Evolutionary conservation across 2,113 vertebrate species (phyloP).

Genomic region (Pteronura brasiliensis): DNA sequence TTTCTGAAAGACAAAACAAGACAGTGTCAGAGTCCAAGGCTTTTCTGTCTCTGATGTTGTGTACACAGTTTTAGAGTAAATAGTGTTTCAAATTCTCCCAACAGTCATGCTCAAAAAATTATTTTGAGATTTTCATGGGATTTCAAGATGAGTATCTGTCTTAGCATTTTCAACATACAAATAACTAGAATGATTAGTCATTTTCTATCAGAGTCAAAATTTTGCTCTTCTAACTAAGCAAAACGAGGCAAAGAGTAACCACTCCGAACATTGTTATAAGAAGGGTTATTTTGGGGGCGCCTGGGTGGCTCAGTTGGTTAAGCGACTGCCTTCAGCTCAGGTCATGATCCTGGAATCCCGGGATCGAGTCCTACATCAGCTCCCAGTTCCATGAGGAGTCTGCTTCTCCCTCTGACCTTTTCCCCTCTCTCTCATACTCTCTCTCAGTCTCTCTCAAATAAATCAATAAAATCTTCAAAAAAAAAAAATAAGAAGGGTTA

Average conservation of each 20-base stretch:
- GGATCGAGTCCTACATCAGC: too few species aligned
- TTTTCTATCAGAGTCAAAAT: background rate
- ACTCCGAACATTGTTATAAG: background rate
- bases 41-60: background rate
- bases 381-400: too few species aligned
- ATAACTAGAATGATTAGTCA: background rate
- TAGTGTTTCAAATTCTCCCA: background rate
- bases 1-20: background rate
- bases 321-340: too few species aligned
- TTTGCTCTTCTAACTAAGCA: conserved; percentile 15
- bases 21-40: background rate
- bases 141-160: background rate
- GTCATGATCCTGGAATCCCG: too few species aligned
- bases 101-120: background rate
- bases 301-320: too few species aligned
- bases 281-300: background rate
- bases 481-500: background rate
- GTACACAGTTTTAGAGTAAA: background rate
- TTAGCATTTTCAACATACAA: conserved; percentile 7
- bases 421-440: too few species aligned
- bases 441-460: too few species aligned
- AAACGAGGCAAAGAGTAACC: background rate
- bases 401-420: too few species aligned
- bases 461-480: too few species aligned
- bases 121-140: background rate